Evolutionary conservation across 2,888 invertebrate species (phyloP).

Genomic region (Epirrhoe tristata): DNA sequence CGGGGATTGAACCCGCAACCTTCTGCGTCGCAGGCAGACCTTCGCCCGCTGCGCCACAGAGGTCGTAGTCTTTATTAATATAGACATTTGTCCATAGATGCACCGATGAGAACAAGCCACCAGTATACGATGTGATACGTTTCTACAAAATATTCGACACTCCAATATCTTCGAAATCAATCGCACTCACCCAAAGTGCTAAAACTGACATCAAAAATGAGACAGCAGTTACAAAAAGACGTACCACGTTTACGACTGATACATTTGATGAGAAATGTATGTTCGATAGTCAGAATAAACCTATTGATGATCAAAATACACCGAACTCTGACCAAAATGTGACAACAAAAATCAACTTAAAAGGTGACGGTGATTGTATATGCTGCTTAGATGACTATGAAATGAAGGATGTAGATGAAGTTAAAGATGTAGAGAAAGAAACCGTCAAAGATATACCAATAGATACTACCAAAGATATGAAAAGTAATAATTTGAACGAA

Average conservation of each 20-base stretch:
- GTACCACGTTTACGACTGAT: slow-evolving; percentile 1
- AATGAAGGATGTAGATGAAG: neutral
- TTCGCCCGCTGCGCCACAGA: too few species aligned
- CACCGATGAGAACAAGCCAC: neutral
- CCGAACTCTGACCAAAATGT: neutral
- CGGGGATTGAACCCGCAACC: too few species aligned
- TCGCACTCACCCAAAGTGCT: neutral
- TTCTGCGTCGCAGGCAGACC: too few species aligned
- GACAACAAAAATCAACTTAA: neutral
- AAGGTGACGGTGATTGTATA: neutral
- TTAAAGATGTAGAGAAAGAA: slow-evolving; percentile 1
- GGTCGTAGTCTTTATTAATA: too few species aligned
- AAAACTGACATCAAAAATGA: neutral
- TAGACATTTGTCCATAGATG: slow-evolving; percentile 10
- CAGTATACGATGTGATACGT: slow-evolving; percentile 2
- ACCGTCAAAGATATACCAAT: neutral
- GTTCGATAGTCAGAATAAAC: neutral
- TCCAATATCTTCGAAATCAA: neutral
- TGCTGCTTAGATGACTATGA: slow-evolving; percentile 2
- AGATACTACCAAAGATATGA: neutral
- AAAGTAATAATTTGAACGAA: too few species aligned
- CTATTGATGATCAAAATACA: neutral
- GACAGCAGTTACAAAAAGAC: neutral
- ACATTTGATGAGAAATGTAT: neutral
- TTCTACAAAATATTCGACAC: slow-evolving; percentile 11